Base-by-base conservation (phyloP, 2,888 invertebrate species). In the Ecliptopera silaceata region DNA sequence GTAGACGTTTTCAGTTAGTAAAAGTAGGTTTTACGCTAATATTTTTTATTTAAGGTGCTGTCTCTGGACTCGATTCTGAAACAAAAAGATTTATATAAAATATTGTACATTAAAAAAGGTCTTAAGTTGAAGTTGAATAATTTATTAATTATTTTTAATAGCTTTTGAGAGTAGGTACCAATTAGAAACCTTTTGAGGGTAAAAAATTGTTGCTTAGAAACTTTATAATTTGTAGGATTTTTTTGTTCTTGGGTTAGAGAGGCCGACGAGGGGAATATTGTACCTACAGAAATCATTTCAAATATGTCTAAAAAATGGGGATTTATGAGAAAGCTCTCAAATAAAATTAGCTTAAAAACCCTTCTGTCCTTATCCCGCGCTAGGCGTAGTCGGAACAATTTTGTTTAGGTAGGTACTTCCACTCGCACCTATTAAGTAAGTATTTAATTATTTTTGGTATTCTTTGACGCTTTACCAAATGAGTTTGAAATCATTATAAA, bases 41-140 rank as follows among this genome's bases (percentile, higher is more conserved):
- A 15, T 38, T 18, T 15, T 64, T 60, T 63, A 43, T 84, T 82
- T 32, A 73, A 67, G 31, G 72, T 64, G 80, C 82, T 55, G 45
- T 31, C 41, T 86, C 87, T 32, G 74, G 65, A 74, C 75, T 85
- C 48, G 82, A 69, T 57, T 83, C 88, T 84, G 88, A 34, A 82
- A 86, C 65, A 63, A 66, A 68, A 66, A 58, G 11, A 31, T 15
- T 45, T 8, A 26, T 20, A 20, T 3, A 59, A 17, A 32, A 64
- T 36, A 20, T 6, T 34, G 59, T 20, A 20, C n/a, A n/a, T 34
- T 41, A 32, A 41, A 26, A 42, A 42, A 8, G 12, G 13, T 34
- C 29, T 31, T 41, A 50, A 34, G 26, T 34, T 42, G 18, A 44
- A 44, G 20, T 38, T 49, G 39, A 5, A 15, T 29, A 31, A 45